These are phyloP conservation scores for Bombycilla garrulus DNA, from an alignment of 2,113 vertebrate species.

Conservation along the genomic window DNA sequence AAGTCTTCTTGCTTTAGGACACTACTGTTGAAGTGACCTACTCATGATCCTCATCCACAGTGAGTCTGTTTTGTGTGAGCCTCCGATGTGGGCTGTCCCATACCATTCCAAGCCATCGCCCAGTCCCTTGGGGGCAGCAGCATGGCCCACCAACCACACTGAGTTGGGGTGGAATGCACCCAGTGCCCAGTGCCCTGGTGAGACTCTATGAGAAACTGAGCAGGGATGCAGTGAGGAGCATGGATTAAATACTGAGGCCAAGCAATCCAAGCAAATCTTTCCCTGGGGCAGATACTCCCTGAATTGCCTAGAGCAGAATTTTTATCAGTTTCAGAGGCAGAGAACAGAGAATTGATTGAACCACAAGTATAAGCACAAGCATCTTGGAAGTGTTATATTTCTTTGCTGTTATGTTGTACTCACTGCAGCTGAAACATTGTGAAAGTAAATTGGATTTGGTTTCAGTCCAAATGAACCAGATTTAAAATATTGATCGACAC, in stretches of 20 bases:
- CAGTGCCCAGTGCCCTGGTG: accelerated
- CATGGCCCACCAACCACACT: accelerated
- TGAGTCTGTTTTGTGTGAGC: not conserved
- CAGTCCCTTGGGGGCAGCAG: not conserved
- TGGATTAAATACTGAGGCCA: not conserved
- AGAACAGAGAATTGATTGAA: not conserved
- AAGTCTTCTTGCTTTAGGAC: not conserved
- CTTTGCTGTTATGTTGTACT: not conserved
- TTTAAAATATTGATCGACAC: not conserved
- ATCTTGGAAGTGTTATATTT: not conserved
- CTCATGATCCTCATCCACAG: not conserved
- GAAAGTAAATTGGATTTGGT: not conserved
- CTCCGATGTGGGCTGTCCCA: not conserved
- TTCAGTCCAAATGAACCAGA: not conserved
- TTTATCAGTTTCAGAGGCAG: not conserved
- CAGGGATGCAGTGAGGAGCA: not conserved
- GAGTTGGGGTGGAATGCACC: not conserved
- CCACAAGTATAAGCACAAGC: not conserved
- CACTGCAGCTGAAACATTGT: accelerated
- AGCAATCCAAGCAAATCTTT: not conserved
- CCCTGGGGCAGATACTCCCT: not conserved
- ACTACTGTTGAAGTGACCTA: accelerated
- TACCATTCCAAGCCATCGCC: not conserved
- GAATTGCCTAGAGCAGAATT: not conserved
- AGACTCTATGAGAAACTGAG: not conserved